phyloP scores from a whole-genome alignment of 2,797 vertebrate species.

The Melanotaenia maccullochi region DNA sequence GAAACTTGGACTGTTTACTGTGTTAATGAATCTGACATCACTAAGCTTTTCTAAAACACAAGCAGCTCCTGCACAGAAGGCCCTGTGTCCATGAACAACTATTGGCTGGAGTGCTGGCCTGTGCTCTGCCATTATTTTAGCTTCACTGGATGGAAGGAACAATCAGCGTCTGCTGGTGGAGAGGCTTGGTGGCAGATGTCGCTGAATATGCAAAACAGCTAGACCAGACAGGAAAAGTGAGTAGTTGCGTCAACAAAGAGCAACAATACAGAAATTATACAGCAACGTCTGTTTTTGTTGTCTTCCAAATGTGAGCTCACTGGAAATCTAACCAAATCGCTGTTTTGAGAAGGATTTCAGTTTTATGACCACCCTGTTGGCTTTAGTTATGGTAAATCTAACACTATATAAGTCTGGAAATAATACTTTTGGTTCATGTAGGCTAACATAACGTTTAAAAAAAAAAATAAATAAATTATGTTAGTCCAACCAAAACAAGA shows the following conservation, averaged over 20 bases:
- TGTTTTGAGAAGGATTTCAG: too few relatives aligned
- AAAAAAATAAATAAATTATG: too few relatives aligned
- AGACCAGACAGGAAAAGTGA: slow-evolving; percentile 19
- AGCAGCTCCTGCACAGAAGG: slow-evolving; percentile 7
- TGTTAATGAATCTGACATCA: background rate
- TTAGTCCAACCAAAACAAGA: too few relatives aligned
- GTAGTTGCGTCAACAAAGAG: slow-evolving; percentile 20
- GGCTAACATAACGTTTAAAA: too few relatives aligned
- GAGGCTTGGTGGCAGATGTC: slow-evolving; percentile 60
- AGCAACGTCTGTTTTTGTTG: background rate
- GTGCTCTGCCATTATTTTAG: slow-evolving; percentile 54
- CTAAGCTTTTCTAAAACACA: background rate
- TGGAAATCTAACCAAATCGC: background rate
- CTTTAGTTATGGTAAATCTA: too few relatives aligned
- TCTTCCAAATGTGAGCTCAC: background rate
- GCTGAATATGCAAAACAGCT: slow-evolving; percentile 54
- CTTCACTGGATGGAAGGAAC: slow-evolving; percentile 13
- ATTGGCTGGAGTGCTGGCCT: slow-evolving; percentile 54
- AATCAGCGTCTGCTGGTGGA: slow-evolving; percentile 30
- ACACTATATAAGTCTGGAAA: too few relatives aligned
- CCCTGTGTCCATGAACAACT: slow-evolving; percentile 50
- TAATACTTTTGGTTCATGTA: too few relatives aligned
- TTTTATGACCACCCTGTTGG: too few relatives aligned
- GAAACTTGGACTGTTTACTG: background rate
- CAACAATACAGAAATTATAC: slow-evolving; percentile 7